Base-by-base conservation (phyloP, 2,113 vertebrate species). In the Sminthopsis crassicaudata region DNA sequence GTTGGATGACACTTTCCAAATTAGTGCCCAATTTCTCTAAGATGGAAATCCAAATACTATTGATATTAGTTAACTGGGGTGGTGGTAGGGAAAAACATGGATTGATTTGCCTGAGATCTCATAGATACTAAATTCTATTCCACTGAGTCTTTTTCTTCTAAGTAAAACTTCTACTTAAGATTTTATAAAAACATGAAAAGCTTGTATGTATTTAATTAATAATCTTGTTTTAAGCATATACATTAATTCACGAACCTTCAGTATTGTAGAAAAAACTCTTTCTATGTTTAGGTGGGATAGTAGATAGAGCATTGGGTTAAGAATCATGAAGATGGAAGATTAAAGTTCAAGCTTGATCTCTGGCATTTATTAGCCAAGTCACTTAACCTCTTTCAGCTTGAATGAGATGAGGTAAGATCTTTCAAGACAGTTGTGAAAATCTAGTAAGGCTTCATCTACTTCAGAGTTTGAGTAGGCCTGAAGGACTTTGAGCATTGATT, bases 221-320 rank as follows among this genome's bases (percentile, higher is more conserved):
- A 0, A 23, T 84, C 1, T 42, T 84, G 8, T 84, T 42, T 84
- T 42, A 42, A 84, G 7, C 67, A 84, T 0, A 84, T 84, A 84
- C 7, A 84, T 23, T 22, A 42, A 42, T n/a, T n/a, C 30, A 76
- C n/a, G 36, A 76, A n/a, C 36, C 57, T 19, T 76, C 36, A 23
- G 19, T 42, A 42, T 42, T 8, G 6, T 42, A 42, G 19, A 23
- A 84, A 7, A 84, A 22, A 6, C 16, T n/a, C 6, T 84, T 23
- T 84, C 2, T 42, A 42, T 7, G 23, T 0, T 1, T 42, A 42
- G n/a, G 16, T 5, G 14, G 36, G 14, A 22, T 0, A 22, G 0
- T 84, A 7, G 14, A 84, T 42, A 84, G 6, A 22, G n/a, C 7
- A 23, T 23, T 42, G n/a, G 7, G 19, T 84, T 19, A 42, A 84